Conservation (phyloP, 2,797 vertebrate genomes). For the Diglossa cyanea region DNA sequence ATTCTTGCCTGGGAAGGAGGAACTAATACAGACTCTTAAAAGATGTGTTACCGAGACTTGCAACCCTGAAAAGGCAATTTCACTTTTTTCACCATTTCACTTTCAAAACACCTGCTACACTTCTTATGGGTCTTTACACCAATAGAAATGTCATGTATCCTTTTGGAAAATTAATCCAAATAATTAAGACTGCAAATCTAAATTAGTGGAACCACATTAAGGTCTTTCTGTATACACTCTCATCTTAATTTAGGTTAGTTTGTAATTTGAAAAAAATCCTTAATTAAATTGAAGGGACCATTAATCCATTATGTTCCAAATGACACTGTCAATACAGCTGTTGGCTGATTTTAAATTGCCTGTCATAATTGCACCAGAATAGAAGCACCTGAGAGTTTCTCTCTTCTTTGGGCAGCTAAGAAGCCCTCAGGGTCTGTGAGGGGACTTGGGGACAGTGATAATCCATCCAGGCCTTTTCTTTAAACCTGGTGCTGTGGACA, state of each 20-base stretch:
- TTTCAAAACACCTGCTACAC: not conserved
- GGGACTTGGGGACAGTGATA: not conserved
- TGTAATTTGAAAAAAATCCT: not conserved
- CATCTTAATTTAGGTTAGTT: not conserved
- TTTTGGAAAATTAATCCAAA: not conserved
- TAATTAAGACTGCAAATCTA: not conserved
- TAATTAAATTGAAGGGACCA: not conserved
- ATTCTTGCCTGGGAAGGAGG: not conserved
- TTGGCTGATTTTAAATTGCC: not conserved
- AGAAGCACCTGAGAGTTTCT: not conserved
- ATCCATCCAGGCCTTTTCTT: not conserved
- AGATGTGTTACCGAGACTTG: not conserved
- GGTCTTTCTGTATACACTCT: not conserved
- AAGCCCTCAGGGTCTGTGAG: not conserved
- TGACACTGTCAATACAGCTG: not conserved
- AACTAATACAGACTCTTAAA: not conserved
- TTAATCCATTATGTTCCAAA: not conserved
- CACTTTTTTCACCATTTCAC: not conserved
- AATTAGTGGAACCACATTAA: not conserved
- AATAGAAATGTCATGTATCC: fast-evolving
- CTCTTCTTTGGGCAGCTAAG: not conserved
- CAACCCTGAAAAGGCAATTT: not conserved
- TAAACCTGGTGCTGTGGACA: not conserved
- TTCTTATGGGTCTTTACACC: not conserved
- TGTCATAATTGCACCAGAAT: not conserved